A percentile compares a stretch with the other conserved stretches of the same genome.
phyloP scores from a whole-genome alignment of 2,113 vertebrate genomes.

The Pontoporia blainvillei region DNA sequence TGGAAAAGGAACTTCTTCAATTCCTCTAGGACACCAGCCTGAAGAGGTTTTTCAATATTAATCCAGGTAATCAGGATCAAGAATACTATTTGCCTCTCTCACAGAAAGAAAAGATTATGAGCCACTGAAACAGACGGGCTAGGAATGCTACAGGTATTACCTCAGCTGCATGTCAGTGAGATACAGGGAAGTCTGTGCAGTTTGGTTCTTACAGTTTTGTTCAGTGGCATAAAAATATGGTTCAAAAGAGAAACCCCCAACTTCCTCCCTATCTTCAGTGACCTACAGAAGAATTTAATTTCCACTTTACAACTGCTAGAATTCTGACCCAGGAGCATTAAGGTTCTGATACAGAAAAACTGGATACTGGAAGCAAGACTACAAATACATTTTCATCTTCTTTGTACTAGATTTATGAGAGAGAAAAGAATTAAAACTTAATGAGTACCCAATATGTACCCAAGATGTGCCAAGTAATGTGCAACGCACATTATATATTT shows the following conservation, averaged over 20 bases:
- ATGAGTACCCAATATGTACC: neutral
- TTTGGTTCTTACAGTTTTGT: neutral
- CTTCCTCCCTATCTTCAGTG: neutral
- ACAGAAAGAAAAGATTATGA: conserved; percentile 23
- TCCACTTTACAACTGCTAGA: neutral
- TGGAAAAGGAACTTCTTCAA: conserved; percentile 15
- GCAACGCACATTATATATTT: neutral
- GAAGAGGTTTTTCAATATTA: conserved; percentile 44
- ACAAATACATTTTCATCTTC: neutral
- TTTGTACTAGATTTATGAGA: neutral
- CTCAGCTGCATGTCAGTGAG: neutral
- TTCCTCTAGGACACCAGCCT: conserved; percentile 38
- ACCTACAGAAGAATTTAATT: neutral
- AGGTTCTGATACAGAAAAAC: neutral
- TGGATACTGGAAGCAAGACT: neutral
- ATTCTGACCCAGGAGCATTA: neutral
- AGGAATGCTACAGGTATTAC: neutral
- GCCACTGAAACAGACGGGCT: neutral
- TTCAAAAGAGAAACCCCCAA: neutral
- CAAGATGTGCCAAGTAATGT: neutral
- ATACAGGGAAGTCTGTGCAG: neutral
- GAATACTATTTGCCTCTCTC: neutral
- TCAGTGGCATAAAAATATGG: neutral
- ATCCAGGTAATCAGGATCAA: conserved; percentile 49
- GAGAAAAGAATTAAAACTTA: neutral